Percentiles rank a stretch among this genome's conserved stretches.
phyloP scores from a whole-genome alignment of 2,797 vertebrate genomes.

The Margarornis squamiger region DNA sequence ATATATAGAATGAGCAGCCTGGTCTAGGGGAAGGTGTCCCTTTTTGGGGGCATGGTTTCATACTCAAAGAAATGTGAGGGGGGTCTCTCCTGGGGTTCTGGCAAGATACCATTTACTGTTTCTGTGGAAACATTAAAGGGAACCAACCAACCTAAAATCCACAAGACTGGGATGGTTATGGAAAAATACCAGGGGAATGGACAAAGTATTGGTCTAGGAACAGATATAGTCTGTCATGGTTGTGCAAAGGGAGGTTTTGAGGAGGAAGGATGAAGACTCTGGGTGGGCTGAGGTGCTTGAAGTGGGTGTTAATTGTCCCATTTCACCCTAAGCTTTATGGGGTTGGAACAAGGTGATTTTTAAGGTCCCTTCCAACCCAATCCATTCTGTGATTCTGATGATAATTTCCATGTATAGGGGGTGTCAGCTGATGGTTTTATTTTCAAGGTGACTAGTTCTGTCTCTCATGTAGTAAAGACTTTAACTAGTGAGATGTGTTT shows the following conservation, averaged over 20 bases:
- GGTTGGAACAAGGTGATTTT: not conserved
- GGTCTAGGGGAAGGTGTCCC: not conserved
- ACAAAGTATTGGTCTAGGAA: rapidly evolving
- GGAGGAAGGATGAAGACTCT: not conserved
- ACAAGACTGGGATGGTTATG: rapidly evolving
- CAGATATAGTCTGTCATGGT: not conserved
- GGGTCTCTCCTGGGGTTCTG: not conserved
- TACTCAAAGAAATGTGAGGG: rapidly evolving
- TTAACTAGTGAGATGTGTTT: not conserved
- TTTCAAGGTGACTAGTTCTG: not conserved
- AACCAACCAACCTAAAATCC: not conserved
- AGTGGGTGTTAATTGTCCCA: not conserved
- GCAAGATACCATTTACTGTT: not conserved
- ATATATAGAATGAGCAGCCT: not conserved
- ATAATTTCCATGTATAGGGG: not conserved
- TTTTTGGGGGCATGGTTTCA: not conserved
- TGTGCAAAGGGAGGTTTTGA: not conserved
- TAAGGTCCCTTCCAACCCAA: not conserved
- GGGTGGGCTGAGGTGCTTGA: not conserved
- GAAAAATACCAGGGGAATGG: not conserved
- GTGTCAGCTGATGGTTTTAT: not conserved
- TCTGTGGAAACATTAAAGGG: not conserved
- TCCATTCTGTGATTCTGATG: not conserved
- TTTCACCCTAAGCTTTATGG: not conserved
- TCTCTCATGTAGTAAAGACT: not conserved